Conservation (phyloP, 2,888 invertebrate genomes). For the Cotesia congregata region DNA sequence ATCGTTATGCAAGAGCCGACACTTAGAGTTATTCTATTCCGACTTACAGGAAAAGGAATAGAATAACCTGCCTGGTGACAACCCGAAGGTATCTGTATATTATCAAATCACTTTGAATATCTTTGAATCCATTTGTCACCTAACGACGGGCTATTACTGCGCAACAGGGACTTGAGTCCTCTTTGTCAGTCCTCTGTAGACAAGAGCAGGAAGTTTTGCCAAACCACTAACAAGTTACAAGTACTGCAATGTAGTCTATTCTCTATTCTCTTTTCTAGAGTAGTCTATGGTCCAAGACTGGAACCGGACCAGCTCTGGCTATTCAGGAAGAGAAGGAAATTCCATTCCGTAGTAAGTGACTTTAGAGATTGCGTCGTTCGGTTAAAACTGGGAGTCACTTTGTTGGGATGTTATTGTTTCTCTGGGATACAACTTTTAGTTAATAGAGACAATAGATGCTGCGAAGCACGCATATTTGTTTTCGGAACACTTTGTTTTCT, state of each 20-base stretch:
- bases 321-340: constrained; percentile 61
- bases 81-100: constrained; percentile 41
- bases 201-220: too few relatives aligned
- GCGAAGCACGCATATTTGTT: neutral
- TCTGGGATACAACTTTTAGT: neutral
- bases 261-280: neutral
- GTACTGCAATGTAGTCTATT: neutral
- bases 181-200: neutral
- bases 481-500: neutral
- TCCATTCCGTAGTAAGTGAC: constrained; percentile 57
- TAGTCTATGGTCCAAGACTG: constrained; percentile 52
- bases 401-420: neutral
- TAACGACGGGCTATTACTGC: constrained; percentile 34
- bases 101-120: constrained; percentile 57
- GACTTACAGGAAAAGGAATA: constrained; percentile 24
- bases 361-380: constrained; percentile 47
- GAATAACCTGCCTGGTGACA: constrained; percentile 27
- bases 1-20: neutral
- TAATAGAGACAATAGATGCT: neutral
- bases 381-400: constrained; percentile 34
- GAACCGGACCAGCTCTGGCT: constrained; percentile 58
- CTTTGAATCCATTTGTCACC: constrained; percentile 64
- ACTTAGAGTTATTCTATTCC: constrained; percentile 44
- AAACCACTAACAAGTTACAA: too few relatives aligned
- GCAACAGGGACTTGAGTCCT: constrained; percentile 12